Evolutionary conservation across 2,888 invertebrate species (phyloP).

Genomic region (Geophilus truncorum): DNA sequence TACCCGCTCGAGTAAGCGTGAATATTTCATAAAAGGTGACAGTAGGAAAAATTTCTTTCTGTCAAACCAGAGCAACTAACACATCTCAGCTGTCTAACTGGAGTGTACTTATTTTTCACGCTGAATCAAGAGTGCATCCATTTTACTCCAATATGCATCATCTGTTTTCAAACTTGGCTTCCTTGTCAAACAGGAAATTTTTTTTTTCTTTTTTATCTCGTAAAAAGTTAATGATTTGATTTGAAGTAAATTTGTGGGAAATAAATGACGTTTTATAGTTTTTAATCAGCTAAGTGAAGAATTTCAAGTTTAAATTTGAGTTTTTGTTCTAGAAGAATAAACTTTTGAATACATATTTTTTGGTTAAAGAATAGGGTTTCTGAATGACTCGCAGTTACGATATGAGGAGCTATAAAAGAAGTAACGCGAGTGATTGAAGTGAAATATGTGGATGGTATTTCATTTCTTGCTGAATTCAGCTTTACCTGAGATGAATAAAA

Average conservation of each 20-base stretch:
- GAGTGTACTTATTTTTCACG: conserved; percentile 13
- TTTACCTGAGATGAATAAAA: conserved; percentile 16
- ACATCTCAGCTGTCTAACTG: conserved; percentile 20
- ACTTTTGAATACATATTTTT: background rate
- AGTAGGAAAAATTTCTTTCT: background rate
- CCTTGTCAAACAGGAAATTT: background rate
- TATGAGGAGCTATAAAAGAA: background rate
- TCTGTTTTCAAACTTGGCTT: background rate
- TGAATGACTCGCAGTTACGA: background rate
- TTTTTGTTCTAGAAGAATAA: background rate
- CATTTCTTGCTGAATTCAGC: conserved; percentile 24
- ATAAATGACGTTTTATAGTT: too few relatives aligned
- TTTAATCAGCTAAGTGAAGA: background rate
- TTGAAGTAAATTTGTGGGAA: too few relatives aligned
- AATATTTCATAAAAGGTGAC: conserved; percentile 17
- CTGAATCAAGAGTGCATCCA: background rate
- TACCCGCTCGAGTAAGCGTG: conserved; percentile 18
- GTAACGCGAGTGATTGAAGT: background rate
- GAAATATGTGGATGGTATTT: conserved; percentile 9
- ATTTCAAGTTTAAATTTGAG: too few relatives aligned
- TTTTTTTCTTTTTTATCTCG: background rate
- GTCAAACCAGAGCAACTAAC: background rate
- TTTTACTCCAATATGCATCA: background rate
- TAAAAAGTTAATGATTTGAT: too few relatives aligned
- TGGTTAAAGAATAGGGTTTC: background rate